These are phyloP conservation scores for Plodia interpunctella DNA, from an alignment of 1,140 invertebrate species.

Conservation along the genomic window DNA sequence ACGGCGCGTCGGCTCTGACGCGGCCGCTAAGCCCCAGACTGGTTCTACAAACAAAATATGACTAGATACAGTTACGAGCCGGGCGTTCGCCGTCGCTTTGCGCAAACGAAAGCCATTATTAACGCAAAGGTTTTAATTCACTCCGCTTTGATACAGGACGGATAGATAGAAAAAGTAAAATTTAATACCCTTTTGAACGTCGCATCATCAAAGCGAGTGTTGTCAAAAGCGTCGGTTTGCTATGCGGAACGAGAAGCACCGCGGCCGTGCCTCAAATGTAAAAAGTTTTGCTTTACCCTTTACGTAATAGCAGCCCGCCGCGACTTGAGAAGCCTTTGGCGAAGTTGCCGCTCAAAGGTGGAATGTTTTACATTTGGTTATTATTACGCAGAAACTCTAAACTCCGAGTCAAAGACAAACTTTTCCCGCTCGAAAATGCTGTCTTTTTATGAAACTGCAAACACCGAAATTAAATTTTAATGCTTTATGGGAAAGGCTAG, in stretches of 20 bases:
- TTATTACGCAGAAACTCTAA: constrained; percentile 42
- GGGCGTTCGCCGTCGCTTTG: neutral
- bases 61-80: constrained; percentile 3
- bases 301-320: constrained; percentile 52
- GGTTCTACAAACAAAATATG: constrained; percentile 11
- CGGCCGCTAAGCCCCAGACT: constrained; percentile 35
- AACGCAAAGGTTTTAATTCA: constrained; percentile 47
- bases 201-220: constrained; percentile 62
- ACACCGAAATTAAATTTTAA: neutral
- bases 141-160: constrained; percentile 39
- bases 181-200: constrained; percentile 59
- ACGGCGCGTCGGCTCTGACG: constrained; percentile 39
- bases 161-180: constrained; percentile 56
- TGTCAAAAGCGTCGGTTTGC: constrained; percentile 63
- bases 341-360: constrained; percentile 62
- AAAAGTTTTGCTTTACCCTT: constrained; percentile 71
- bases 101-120: constrained; percentile 33
- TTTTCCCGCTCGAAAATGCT: constrained; percentile 15
- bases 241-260: constrained; percentile 55
- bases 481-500: neutral
- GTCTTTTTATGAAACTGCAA: constrained; percentile 1
- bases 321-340: constrained; percentile 63
- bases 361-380: constrained; percentile 65
- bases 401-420: constrained; percentile 31
- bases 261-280: constrained; percentile 57